Base-by-base conservation (phyloP, 2,797 vertebrate genomes). In the Karalla daura region DNA sequence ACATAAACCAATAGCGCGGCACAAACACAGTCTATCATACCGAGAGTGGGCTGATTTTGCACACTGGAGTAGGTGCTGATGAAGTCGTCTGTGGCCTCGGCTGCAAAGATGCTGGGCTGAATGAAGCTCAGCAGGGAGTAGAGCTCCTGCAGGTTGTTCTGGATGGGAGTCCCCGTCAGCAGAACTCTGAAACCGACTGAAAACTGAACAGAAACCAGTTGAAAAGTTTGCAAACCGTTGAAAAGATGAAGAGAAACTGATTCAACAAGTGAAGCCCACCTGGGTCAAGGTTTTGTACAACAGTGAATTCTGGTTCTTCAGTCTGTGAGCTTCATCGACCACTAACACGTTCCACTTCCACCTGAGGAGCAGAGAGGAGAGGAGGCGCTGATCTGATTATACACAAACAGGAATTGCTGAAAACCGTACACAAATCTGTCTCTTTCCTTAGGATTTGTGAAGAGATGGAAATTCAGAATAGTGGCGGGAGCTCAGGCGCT, bases 311-410 rank as follows among this genome's bases (percentile, higher is more conserved):
- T 94, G 94, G 70, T 97, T 98, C 92, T 98, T 99, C 81, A 99
- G 80, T 62, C 96, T 92, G 80, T 98, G 97, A 80, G 96, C 96
- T 90, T 99, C 97, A 30, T 99, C 97, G 27, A 99, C 96, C 45
- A 97, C 93, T 55, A 98, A 90, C 21, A 93, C 85, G 49, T 84
- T 81, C 94, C 94, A 95, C 15, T 76, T 90, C 88, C 90, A 91
- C 66, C 94, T 95, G 81, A 60, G 37, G 43, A 51, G 61, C 24
- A 53, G 7, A 76, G 11, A 2, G 7, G 25, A 39, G 15, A 23
- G 5, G 15, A 23, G 5, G 10, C 8, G 17, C 11, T 14, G 20
- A 24, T 14, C 14, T 14, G 20, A 32, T 14, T 37, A 33, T 12
- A 32, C 13, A 2, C 17, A 70, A 45, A 58, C 21, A 27, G n/a